These are phyloP conservation scores for Uloborus plumipes DNA, from an alignment of 2,888 invertebrate genomes.

Conservation along the genomic window DNA sequence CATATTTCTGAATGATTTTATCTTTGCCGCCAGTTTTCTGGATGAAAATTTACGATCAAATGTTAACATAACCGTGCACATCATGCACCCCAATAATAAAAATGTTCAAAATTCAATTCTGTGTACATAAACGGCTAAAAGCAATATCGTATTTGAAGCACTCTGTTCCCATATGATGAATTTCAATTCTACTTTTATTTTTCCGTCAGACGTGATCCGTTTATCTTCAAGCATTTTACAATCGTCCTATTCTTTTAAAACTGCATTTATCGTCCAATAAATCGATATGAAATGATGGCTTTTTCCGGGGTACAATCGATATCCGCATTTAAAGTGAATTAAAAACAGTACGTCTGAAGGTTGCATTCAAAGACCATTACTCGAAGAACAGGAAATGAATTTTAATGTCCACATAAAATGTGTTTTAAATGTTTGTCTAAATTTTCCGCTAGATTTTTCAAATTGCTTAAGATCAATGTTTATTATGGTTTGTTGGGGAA, in stretches of 20 bases:
- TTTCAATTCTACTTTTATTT: constrained; percentile 34
- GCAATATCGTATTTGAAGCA: no score
- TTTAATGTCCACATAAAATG: constrained; percentile 26
- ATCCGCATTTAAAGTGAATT: constrained; percentile 37
- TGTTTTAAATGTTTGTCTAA: constrained; percentile 18
- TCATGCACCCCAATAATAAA: no score
- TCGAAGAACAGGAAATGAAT: constrained; percentile 25
- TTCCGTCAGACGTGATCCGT: constrained; percentile 3
- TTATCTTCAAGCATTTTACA: no score
- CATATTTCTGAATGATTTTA: no score
- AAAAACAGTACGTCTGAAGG: constrained; percentile 32
- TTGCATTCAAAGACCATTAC: constrained; percentile 28
- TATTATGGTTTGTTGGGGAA: no score
- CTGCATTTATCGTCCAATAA: constrained; percentile 13
- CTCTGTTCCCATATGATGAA: background rate
- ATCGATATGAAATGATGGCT: constrained; percentile 20
- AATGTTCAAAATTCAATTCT: no score
- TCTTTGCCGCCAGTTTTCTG: no score
- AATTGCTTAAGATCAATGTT: no score
- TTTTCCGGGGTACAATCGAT: constrained; percentile 15
- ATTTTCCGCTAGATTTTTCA: no score
- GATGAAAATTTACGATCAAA: no score
- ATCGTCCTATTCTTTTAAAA: constrained; percentile 4
- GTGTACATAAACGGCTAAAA: no score
- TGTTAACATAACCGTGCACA: no score